A percentile compares a stretch with the other conserved stretches of the same genome.
Evolutionary conservation across 2,888 invertebrate species (phyloP).

Genomic region (Entomobrya proxima): DNA sequence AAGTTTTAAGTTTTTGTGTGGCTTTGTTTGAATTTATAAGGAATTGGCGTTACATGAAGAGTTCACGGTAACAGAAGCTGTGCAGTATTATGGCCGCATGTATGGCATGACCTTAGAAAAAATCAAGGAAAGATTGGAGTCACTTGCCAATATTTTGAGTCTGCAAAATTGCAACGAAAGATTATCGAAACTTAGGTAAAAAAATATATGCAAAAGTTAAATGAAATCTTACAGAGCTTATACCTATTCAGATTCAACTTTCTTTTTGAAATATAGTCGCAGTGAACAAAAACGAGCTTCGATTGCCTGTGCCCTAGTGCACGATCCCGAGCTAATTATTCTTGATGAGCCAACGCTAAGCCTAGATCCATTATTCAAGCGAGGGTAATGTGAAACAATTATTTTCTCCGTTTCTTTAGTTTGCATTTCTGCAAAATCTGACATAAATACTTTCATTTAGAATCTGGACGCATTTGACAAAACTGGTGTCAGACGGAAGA

Average conservation of each 20-base stretch:
- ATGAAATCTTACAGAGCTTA: background rate
- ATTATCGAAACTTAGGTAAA: constrained; percentile 45
- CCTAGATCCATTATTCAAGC: constrained; percentile 58
- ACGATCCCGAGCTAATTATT: constrained; percentile 61
- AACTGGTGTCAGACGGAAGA: constrained; percentile 64
- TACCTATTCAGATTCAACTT: background rate
- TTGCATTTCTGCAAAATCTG: background rate
- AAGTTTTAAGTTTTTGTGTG: background rate
- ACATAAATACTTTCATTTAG: constrained; percentile 17
- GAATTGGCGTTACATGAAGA: constrained; percentile 62
- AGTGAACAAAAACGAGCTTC: constrained; percentile 61
- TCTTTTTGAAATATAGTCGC: constrained; percentile 29
- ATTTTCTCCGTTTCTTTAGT: background rate
- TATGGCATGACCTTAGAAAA: constrained; percentile 65
- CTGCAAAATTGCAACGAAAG: constrained; percentile 59
- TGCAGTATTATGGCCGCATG: constrained; percentile 62
- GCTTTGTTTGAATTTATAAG: constrained; percentile 42
- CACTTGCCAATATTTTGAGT: constrained; percentile 53
- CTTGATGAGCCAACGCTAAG: constrained; percentile 51
- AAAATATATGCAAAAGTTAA: background rate
- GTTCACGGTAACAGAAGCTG: constrained; percentile 59
- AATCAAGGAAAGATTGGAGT: constrained; percentile 54
- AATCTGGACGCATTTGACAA: constrained; percentile 63
- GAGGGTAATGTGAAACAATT: constrained; percentile 45
- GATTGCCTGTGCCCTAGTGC: constrained; percentile 57